A percentile compares a stretch with the other conserved stretches of the same genome.
Conservation (phyloP, 2,113 vertebrate species). For the Ochotona curzoniae region DNA sequence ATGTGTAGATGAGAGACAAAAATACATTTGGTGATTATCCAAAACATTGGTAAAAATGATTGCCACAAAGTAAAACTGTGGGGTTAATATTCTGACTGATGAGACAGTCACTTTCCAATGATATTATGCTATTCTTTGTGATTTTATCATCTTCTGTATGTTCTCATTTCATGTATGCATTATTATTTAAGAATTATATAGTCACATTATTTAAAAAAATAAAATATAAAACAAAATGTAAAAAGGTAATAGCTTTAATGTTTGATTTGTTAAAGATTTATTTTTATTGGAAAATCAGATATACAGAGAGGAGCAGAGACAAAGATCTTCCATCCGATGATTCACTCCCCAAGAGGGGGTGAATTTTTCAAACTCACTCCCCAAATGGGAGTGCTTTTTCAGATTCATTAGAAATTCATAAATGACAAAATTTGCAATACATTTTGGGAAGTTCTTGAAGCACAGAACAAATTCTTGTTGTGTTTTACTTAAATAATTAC, state of each 20-base stretch:
- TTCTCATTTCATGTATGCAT: neutral
- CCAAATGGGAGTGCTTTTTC: neutral
- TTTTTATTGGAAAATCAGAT: too few species aligned
- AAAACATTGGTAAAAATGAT: neutral
- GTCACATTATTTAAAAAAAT: neutral
- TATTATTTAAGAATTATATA: neutral
- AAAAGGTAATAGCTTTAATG: neutral
- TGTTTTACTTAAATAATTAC: conserved; percentile 4
- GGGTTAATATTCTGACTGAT: neutral
- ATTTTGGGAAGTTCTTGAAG: neutral
- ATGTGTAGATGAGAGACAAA: neutral
- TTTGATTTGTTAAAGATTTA: too few species aligned
- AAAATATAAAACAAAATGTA: neutral
- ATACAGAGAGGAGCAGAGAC: too few species aligned
- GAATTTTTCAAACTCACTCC: conserved; percentile 4
- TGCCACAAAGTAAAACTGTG: neutral
- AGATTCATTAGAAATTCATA: conserved; percentile 33
- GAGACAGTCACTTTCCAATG: neutral
- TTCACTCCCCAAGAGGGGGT: neutral
- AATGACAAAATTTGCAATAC: neutral
- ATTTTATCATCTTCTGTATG: neutral
- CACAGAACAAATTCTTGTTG: conserved; percentile 11
- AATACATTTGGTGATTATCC: neutral
- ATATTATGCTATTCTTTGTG: neutral
- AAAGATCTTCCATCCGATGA: too few species aligned